Evolutionary conservation across 2,888 invertebrate species (phyloP).

Genomic region (Cosmia pyralina): DNA sequence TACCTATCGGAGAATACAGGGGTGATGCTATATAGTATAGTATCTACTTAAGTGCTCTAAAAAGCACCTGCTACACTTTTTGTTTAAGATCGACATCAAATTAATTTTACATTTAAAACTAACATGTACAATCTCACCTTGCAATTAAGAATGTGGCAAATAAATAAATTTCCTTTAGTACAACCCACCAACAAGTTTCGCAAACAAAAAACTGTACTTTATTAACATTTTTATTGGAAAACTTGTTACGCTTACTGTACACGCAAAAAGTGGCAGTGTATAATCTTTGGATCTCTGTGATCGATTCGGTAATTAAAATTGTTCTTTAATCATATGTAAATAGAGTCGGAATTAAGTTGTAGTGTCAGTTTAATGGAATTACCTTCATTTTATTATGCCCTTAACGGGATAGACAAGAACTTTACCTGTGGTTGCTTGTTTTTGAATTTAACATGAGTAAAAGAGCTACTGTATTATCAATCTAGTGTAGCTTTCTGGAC

Average conservation of each 20-base stretch:
- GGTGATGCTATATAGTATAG: not conserved
- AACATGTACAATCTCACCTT: conserved; percentile 51
- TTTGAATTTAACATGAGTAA: conserved; percentile 10
- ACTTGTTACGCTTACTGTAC: conserved; percentile 60
- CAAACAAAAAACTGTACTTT: conserved; percentile 49
- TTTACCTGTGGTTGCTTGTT: conserved; percentile 34
- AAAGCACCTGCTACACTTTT: conserved; percentile 14
- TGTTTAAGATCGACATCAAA: conserved; percentile 13
- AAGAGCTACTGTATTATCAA: conserved; percentile 30
- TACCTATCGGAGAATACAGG: not conserved
- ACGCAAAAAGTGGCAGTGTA: conserved; percentile 40
- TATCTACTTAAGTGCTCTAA: not conserved
- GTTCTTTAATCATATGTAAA: conserved; percentile 29
- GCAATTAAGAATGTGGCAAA: conserved; percentile 49
- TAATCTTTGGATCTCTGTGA: conserved; percentile 49
- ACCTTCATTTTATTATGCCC: conserved; percentile 56
- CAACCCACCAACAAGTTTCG: conserved; percentile 49
- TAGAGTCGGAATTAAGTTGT: conserved; percentile 55
- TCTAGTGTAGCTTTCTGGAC: not conserved
- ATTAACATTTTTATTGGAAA: conserved; percentile 70
- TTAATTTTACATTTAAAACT: conserved; percentile 52
- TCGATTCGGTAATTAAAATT: conserved; percentile 45
- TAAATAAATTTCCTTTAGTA: conserved; percentile 59
- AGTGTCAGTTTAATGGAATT: conserved; percentile 36
- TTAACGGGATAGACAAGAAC: conserved; percentile 27